Evolutionary conservation across 2,113 vertebrate species (phyloP), one percentile per base, ranked within the genome.

Genomic region (Triplophysa tibetana): DNA sequence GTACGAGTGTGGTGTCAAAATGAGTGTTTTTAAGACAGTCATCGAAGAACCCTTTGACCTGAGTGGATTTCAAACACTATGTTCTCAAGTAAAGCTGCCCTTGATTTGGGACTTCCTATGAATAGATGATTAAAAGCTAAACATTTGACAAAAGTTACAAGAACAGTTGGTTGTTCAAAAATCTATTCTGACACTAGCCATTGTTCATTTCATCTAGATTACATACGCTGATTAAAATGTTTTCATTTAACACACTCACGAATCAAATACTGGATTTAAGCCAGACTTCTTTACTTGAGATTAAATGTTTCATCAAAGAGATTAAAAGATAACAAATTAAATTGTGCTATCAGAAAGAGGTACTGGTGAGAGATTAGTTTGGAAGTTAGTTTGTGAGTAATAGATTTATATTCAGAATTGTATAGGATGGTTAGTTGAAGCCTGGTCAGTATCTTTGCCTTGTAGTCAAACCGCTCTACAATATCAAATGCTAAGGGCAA

Each of bases 151-250:
- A 61, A 68, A 77, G 41, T 67, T 68, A 65, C 79, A 78, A 68
- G 75, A 84, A 84, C 9, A 14, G 62, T 84, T 38, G 62, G 78
- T 41, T 58, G 66, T 13, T 29, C 7, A 52, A 54, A 61, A 26
- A 67, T 13, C 73, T 58, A 72, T 77, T 77, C 43, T 41, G 24
- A 70, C 80, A 72, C 7, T 45, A 41, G 4, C 78, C 73, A 67
- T 77, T 41, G 23, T 72, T 29, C n/a, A n/a, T 58, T 58, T 58
- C 14, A 16, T 52, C 2, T 0, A 17, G 50, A 52, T 52, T 21
- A 9, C 54, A 58, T 58, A 21, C 7, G 58, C 52, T 13, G 77
- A 67, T 21, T 26, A 67, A 14, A 33, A 77, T 12, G 70, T 21
- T 48, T 16, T 75, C 41, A 68, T 78, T 41, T 24, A 8, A 62